Evolutionary conservation across 23 tunicate genomes (phyloP), one percentile per base, ranked within the genome.

Genomic region (Corella eumyota): DNA sequence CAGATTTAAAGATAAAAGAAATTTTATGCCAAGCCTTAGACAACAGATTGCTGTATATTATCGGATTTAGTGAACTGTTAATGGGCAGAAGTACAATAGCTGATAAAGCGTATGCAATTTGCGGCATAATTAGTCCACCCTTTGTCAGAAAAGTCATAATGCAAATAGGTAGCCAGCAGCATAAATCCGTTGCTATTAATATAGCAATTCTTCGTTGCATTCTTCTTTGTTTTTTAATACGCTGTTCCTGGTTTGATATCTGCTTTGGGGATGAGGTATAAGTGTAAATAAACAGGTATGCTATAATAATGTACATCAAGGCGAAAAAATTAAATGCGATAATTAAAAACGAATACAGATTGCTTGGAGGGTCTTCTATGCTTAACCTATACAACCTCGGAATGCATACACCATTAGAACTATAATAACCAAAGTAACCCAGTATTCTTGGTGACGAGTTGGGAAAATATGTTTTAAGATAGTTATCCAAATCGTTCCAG

Each of bases 391-490:
- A 67, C 37, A 67, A 20, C 44, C 50, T 50, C 24, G 82, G 82
- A 24, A 75, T n/a, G 30, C 82, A 75, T 21, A 75, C 66, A 22
- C 82, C 54, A 28, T 48, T 58, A 28, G 52, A 28, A 48, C n/a
- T n/a, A n/a, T n/a, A n/a, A n/a, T n/a, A n/a, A n/a, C n/a, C n/a
- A n/a, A n/a, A n/a, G n/a, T n/a, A 73, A 66, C 67, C 54, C 66
- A 30, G n/a, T n/a, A n/a, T n/a, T n/a, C n/a, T n/a, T n/a, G n/a
- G n/a, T n/a, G n/a, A n/a, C n/a, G n/a, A n/a, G n/a, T n/a, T n/a
- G n/a, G n/a, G n/a, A n/a, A n/a, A n/a, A n/a, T n/a, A n/a, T n/a
- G n/a, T n/a, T n/a, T n/a, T n/a, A n/a, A n/a, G n/a, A n/a, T n/a
- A n/a, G n/a, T n/a, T n/a, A n/a, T n/a, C n/a, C n/a, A n/a, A n/a